These are phyloP conservation scores for Colletes collaris DNA, from an alignment of 2,888 invertebrate genomes.

Conservation along the genomic window DNA sequence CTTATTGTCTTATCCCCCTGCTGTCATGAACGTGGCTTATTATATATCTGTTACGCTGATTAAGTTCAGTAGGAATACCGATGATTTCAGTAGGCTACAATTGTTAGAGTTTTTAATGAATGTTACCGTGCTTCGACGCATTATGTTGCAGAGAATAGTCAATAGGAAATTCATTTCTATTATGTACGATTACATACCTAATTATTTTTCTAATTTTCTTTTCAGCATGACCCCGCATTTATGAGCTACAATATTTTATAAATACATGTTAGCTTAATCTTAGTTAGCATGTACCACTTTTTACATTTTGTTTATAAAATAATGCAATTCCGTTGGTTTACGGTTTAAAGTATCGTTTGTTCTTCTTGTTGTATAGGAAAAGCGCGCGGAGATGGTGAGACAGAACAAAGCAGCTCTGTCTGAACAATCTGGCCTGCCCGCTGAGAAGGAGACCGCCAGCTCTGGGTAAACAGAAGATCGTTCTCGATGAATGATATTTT, in stretches of 20 bases:
- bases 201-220: conserved; percentile 29
- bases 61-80: conserved; percentile 46
- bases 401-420: conserved; percentile 92
- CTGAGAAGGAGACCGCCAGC: conserved; percentile 86
- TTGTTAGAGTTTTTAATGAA: conserved; percentile 38
- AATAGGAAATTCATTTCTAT: conserved; percentile 22
- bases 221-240: conserved; percentile 57
- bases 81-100: conserved; percentile 31
- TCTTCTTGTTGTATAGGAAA: conserved; percentile 87
- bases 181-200: conserved; percentile 16
- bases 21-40: conserved; percentile 44
- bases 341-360: conserved; percentile 4
- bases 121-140: conserved; percentile 50
- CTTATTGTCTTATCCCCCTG: conserved; percentile 13
- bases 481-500: conserved; percentile 7
- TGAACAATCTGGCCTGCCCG: conserved; percentile 73
- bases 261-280: conserved; percentile 43
- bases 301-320: conserved; percentile 28
- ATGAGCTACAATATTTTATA: conserved; percentile 29
- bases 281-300: conserved; percentile 54
- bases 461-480: conserved; percentile 85
- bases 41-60: conserved; percentile 34
- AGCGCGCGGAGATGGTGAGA: conserved; percentile 94
- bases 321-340: not conserved
- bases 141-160: conserved; percentile 53